Conservation (phyloP, 2,113 vertebrate species). For the Xiphophorus hellerii region DNA sequence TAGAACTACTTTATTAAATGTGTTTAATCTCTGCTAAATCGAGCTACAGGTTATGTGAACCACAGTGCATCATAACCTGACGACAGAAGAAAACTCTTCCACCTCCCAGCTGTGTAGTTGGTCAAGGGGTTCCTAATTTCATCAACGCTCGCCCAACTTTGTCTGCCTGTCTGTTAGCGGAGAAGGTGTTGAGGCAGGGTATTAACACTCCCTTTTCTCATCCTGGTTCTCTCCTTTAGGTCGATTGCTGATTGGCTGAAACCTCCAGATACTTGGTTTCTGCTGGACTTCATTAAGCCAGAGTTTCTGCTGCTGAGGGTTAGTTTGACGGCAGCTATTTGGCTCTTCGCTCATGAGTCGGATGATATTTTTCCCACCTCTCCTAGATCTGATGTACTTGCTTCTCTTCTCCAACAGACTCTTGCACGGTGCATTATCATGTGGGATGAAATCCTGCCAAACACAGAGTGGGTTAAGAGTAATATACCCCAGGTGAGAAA, state of each 20-base stretch:
- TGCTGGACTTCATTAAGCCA: slow-evolving; percentile 97
- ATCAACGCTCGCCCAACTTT: slow-evolving; percentile 1
- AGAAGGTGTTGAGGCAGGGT: slow-evolving; percentile 36
- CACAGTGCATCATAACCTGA: slow-evolving; percentile 49
- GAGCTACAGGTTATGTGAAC: background rate
- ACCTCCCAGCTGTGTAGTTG: slow-evolving; percentile 26
- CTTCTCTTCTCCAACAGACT: slow-evolving; percentile 77
- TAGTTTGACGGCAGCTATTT: slow-evolving; percentile 45
- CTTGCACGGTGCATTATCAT: slow-evolving; percentile 95
- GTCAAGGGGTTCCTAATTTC: slow-evolving; percentile 54
- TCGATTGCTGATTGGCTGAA: slow-evolving; percentile 98
- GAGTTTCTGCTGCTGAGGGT: slow-evolving; percentile 97
- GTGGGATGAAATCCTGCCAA: slow-evolving; percentile 97
- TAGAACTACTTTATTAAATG: background rate
- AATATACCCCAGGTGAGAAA: slow-evolving; percentile 92
- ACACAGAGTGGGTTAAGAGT: slow-evolving; percentile 94
- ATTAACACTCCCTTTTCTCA: slow-evolving; percentile 63
- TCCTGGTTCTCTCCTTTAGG: slow-evolving; percentile 70
- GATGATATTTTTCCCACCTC: slow-evolving; percentile 1
- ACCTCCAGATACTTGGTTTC: slow-evolving; percentile 97
- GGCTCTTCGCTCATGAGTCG: slow-evolving; percentile 10
- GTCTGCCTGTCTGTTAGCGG: slow-evolving; percentile 18
- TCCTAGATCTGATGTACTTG: slow-evolving; percentile 6
- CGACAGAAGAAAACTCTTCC: slow-evolving; percentile 20
- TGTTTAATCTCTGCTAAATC: background rate